Percentiles rank a stretch among this genome's conserved stretches.
These are phyloP conservation scores for Cecidostiba fungosa DNA, from an alignment of 2,888 invertebrate genomes.

Conservation along the genomic window DNA sequence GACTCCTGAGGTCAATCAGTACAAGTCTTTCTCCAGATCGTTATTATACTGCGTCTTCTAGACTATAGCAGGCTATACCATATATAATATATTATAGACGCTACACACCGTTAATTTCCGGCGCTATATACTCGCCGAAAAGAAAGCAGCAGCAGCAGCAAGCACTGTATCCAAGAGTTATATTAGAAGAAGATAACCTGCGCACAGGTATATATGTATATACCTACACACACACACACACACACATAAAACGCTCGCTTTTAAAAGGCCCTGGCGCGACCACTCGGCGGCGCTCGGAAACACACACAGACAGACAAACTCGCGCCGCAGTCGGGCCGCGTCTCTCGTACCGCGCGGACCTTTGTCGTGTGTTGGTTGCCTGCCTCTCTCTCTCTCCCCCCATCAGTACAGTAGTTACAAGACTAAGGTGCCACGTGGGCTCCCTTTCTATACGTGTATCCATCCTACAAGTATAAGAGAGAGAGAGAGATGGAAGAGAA, in stretches of 20 bases:
- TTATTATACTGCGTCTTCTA: background rate
- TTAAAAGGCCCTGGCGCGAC: constrained; percentile 11
- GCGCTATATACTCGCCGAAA: constrained; percentile 14
- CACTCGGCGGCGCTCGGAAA: constrained; percentile 15
- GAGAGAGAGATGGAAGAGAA: background rate
- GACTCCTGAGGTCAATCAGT: background rate
- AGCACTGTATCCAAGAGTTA: too few relatives aligned
- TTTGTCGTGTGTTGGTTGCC: constrained; percentile 14
- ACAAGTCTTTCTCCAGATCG: background rate
- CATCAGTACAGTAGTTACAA: background rate
- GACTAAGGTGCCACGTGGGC: constrained; percentile 4
- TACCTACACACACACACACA: background rate
- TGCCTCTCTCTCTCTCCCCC: background rate
- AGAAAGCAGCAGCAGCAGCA: background rate
- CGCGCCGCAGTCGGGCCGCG: constrained; percentile 64
- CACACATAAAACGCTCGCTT: background rate
- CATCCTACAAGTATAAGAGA: too few relatives aligned
- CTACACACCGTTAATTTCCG: constrained; percentile 50
- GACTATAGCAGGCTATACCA: background rate
- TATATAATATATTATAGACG: background rate
- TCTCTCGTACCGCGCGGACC: constrained; percentile 64
- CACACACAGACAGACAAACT: constrained; percentile 4
- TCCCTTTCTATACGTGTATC: background rate
- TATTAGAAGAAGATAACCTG: background rate
- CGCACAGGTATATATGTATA: background rate